Evolutionary conservation across 2,888 invertebrate genomes (phyloP), one percentile per base, ranked within the genome.

Genomic region (Vandiemenella viatica): DNA sequence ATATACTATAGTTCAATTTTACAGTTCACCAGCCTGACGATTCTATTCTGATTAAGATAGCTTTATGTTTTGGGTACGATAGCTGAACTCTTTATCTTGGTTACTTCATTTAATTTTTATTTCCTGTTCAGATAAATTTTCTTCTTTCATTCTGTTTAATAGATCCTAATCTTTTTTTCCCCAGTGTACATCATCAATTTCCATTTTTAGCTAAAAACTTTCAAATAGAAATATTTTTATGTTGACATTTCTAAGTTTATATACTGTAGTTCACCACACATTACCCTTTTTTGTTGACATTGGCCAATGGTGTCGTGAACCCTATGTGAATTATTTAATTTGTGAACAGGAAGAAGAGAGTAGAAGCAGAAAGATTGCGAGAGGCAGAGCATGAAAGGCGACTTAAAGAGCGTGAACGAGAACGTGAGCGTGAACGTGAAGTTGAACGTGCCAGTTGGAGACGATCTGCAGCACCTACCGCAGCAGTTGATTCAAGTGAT

Each of bases 301-400:
- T n/a, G n/a, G n/a, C n/a, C n/a, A n/a, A n/a, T n/a, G n/a, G n/a
- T n/a, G n/a, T n/a, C n/a, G n/a, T n/a, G n/a, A n/a, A n/a, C 4
- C 8, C 10, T 10, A 16, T 40, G 8, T 7, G n/a, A 16, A 40
- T 40, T 6, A 8, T 16, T 17, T 7, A 86, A 52, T 83, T 81
- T 6, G 84, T 84, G 55, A 74, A 81, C 62, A 55, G 55, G 56
- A 55, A 58, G 62, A 59, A 56, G 69, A 71, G 42, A 66, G 67
- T 38, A 65, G 70, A 59, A 65, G 58, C 51, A 54, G 56, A 52
- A 37, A 58, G 37, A 17, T 50, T 50, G 37, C 55, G 56, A 37
- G 50, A 46, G 43, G 52, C 40, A 10, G 47, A 40, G 8, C 16
- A 8, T 10, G 16, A 16, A 19, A 21, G 37, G 13, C 32, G 48